A percentile compares a stretch with the other conserved stretches of the same genome.
Evolutionary conservation across 2,888 invertebrate genomes (phyloP).

Genomic region (Noctua comes): DNA sequence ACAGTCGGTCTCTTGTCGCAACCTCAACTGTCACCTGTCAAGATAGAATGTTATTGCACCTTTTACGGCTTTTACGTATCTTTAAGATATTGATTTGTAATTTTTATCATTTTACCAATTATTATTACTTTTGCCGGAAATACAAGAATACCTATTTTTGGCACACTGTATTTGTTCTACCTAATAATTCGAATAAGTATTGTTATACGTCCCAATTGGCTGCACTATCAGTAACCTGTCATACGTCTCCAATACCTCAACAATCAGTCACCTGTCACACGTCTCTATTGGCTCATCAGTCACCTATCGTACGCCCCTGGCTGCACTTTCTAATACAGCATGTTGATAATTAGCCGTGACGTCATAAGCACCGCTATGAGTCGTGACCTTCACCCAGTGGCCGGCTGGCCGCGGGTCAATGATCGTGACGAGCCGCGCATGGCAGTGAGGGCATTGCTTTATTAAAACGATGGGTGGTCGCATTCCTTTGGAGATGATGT

Average conservation of each 20-base stretch:
- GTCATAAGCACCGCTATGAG: slow-evolving; percentile 42
- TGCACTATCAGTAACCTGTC: slow-evolving; percentile 8
- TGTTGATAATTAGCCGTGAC: slow-evolving; percentile 49
- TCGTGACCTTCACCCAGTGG: slow-evolving; percentile 59
- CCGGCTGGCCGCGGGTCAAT: slow-evolving; percentile 46
- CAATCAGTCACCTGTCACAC: slow-evolving; percentile 1
- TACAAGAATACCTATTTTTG: neutral
- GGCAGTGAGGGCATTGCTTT: slow-evolving; percentile 2
- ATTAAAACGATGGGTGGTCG: neutral
- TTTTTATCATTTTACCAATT: neutral
- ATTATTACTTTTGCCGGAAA: neutral
- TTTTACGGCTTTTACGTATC: neutral
- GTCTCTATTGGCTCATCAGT: slow-evolving; percentile 12
- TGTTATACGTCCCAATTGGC: neutral
- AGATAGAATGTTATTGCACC: neutral
- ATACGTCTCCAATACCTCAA: neutral
- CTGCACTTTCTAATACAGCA: slow-evolving; percentile 47
- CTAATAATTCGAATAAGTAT: neutral
- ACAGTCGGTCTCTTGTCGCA: too few species aligned
- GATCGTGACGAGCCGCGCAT: slow-evolving; percentile 35
- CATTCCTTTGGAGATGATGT: slow-evolving; percentile 23
- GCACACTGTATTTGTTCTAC: neutral
- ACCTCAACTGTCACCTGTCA: slow-evolving; percentile 1
- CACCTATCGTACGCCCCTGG: slow-evolving; percentile 1
- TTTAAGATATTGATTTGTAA: neutral